Conservation (phyloP, 2,888 invertebrate genomes). For the Fabriciana adippe region DNA sequence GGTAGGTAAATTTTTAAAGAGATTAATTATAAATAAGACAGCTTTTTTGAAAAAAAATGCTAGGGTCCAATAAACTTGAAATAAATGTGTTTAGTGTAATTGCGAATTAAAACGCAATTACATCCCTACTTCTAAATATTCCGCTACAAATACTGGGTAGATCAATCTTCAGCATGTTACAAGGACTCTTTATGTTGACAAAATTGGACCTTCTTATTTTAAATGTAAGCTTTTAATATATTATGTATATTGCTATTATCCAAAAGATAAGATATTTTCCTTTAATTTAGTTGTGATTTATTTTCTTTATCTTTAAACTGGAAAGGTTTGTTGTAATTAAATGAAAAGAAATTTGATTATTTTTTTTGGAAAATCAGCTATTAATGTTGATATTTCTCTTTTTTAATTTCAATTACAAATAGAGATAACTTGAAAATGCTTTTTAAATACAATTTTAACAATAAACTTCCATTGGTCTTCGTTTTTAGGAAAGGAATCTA, state of each 20-base stretch:
- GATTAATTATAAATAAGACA: slow-evolving; percentile 77
- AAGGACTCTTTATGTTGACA: slow-evolving; percentile 25
- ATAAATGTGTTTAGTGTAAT: slow-evolving; percentile 32
- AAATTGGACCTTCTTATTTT: slow-evolving; percentile 35
- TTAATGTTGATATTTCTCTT: slow-evolving; percentile 2
- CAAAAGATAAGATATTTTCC: not conserved
- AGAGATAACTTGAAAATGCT: slow-evolving; percentile 12
- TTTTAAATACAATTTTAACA: slow-evolving; percentile 16
- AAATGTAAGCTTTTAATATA: slow-evolving; percentile 20
- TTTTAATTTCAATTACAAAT: slow-evolving; percentile 1
- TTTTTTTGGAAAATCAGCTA: not conserved
- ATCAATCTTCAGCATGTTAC: slow-evolving; percentile 23
- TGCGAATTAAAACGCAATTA: slow-evolving; percentile 25
- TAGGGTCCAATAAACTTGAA: slow-evolving; percentile 69
- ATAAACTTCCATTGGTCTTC: slow-evolving; percentile 75
- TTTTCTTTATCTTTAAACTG: not conserved
- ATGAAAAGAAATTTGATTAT: too few relatives aligned
- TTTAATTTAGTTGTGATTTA: not conserved
- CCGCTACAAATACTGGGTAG: slow-evolving; percentile 26
- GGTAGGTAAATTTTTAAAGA: slow-evolving; percentile 78
- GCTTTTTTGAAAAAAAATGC: slow-evolving; percentile 75
- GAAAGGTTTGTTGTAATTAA: too few relatives aligned
- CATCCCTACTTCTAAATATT: slow-evolving; percentile 30
- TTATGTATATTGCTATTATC: slow-evolving; percentile 4
- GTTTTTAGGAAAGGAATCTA: slow-evolving; percentile 60